Evolutionary conservation across 37 sponge, comb jelly and placozoan genomes (phyloP), one percentile per base, ranked within the genome.

Genomic region (Cladorhizidae sp.): DNA sequence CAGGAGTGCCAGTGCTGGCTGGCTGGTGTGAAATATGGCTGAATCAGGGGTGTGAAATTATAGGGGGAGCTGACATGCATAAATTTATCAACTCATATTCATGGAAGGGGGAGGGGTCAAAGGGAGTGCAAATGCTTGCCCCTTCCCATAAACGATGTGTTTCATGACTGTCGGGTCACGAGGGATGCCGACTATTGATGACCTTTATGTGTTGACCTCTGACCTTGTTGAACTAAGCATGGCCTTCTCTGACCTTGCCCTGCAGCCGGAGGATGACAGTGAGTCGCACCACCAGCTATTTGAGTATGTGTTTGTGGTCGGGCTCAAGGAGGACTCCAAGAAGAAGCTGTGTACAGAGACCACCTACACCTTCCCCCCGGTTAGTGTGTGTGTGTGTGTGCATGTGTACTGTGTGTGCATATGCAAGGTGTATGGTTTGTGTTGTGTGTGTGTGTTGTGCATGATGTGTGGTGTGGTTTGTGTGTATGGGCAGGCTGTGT

Each of bases 271-370:
- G 2, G 79, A 79, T 28, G 81, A 80, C 25, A 37, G 33, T 40
- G 86, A 80, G 29, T 82, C 69, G 1, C 84, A 84, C 11, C 88
- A 87, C 64, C 82, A 94, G 37, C 77, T 94, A 69, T 94, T 94
- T 79, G 85, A 94, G 84, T 90, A 84, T 41, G 86, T 90, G 32
- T 87, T 94, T 77, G 90, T 94, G 25, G 85, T 94, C 20, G 85
- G 75, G 8, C 81, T 90, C 9, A 85, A 73, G 38, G 78, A 87
- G 57, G 81, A 72, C 40, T 70, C 7, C 57, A 50, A 59, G n/a
- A 59, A 58, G 23, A 64, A 65, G 45, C 70, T 86, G 36, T 54
- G 32, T 0, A 85, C 93, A 37, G 64, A 76, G 36, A 74, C 89
- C 51, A 89, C 89, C 12, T 93, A 93, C 73, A 76, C 71, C 36